A percentile compares a stretch with the other conserved stretches of the same genome.
phyloP scores from a whole-genome alignment of 1,140 invertebrate species.

The Matsumurasca onukii region DNA sequence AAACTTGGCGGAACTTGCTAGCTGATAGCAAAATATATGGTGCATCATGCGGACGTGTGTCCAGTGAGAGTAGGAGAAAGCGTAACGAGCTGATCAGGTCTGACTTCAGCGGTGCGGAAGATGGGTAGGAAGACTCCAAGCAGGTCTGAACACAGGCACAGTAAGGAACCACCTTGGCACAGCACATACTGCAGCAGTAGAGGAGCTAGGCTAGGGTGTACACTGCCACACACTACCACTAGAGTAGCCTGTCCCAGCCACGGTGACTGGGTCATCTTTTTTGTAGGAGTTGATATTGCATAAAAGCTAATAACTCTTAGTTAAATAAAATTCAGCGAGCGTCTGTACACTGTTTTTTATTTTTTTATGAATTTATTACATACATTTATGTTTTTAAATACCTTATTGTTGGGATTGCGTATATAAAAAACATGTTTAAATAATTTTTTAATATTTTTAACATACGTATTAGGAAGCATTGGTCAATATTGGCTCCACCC shows the following conservation, averaged over 20 bases:
- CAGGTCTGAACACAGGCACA: constrained; percentile 81
- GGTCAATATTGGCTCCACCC: too few species aligned
- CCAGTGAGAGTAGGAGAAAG: constrained; percentile 82
- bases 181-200: constrained; percentile 72
- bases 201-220: constrained; percentile 61
- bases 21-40: constrained; percentile 84
- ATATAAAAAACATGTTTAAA: too few species aligned
- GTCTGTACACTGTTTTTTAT: too few species aligned
- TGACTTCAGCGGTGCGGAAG: constrained; percentile 79
- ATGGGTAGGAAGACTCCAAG: constrained; percentile 73
- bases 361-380: too few species aligned
- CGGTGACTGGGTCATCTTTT: constrained; percentile 57
- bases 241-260: constrained; percentile 73
- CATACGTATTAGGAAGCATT: too few species aligned
- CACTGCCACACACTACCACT: constrained; percentile 74
- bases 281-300: too few species aligned
- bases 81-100: constrained; percentile 77
- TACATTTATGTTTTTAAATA: too few species aligned
- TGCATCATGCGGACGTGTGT: constrained; percentile 80
- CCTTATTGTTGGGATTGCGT: too few species aligned
- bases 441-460: too few species aligned
- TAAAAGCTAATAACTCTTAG: too few species aligned
- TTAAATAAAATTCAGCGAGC: too few species aligned
- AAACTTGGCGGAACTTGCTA: constrained; percentile 75
- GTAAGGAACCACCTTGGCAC: constrained; percentile 65